phyloP scores from a whole-genome alignment of 1,140 invertebrate species.

The Battus philenor region DNA sequence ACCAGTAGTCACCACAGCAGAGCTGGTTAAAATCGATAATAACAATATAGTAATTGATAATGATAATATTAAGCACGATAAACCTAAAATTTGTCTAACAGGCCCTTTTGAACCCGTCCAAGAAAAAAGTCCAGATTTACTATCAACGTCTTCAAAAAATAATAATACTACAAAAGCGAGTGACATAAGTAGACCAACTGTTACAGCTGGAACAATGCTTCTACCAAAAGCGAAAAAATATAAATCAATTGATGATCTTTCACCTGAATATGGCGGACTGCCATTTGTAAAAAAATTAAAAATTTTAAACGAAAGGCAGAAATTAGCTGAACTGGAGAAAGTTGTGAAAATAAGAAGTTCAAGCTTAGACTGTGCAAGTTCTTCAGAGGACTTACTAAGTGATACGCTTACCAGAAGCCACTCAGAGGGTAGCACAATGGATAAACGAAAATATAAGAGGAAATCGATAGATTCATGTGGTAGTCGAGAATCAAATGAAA shows the following conservation, averaged over 20 bases:
- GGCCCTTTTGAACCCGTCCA: conserved; percentile 56
- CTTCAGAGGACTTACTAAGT: conserved; percentile 76
- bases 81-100: conserved; percentile 49
- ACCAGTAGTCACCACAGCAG: conserved; percentile 56
- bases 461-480: conserved; percentile 68
- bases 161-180: conserved; percentile 32
- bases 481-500: conserved; percentile 88
- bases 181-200: conserved; percentile 36
- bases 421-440: conserved; percentile 78
- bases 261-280: conserved; percentile 90
- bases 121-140: conserved; percentile 58
- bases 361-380: conserved; percentile 86
- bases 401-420: conserved; percentile 81
- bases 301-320: conserved; percentile 91
- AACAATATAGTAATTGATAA: conserved; percentile 51
- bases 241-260: conserved; percentile 88
- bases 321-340: conserved; percentile 86
- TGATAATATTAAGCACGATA: conserved; percentile 49
- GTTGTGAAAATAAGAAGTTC: conserved; percentile 84
- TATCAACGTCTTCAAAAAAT: conserved; percentile 55
- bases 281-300: conserved; percentile 93
- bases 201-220: conserved; percentile 48
- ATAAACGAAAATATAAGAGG: conserved; percentile 65
- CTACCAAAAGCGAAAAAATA: conserved; percentile 79
- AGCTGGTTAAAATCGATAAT: conserved; percentile 67